A percentile compares a stretch with the other conserved stretches of the same genome.
These are phyloP conservation scores for Lasiommata megera DNA, from an alignment of 2,888 invertebrate genomes.

Conservation along the genomic window DNA sequence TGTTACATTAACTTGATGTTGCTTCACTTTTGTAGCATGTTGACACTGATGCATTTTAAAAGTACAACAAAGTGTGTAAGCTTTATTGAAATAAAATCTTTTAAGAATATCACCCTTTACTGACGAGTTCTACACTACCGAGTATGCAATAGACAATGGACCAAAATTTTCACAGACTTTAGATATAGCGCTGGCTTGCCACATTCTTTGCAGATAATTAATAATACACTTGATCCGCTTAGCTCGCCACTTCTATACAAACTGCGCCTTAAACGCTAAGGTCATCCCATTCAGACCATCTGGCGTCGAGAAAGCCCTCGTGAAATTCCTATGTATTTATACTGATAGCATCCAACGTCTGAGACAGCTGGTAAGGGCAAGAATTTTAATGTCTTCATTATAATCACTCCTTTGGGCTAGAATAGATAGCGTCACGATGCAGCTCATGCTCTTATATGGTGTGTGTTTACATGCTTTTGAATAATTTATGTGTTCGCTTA, in stretches of 20 bases:
- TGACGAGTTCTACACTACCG: too few relatives aligned
- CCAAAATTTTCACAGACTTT: too few relatives aligned
- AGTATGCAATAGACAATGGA: too few relatives aligned
- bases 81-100: too few relatives aligned
- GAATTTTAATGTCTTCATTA: constrained; percentile 67
- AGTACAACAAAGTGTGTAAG: background rate
- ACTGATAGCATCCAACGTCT: constrained; percentile 25
- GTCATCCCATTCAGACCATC: constrained; percentile 44
- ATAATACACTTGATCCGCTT: background rate
- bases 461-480: constrained; percentile 37
- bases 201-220: background rate
- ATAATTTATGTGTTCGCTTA: constrained; percentile 37
- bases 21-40: background rate
- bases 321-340: constrained; percentile 35
- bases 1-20: constrained; percentile 6
- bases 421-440: constrained; percentile 39
- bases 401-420: constrained; percentile 40
- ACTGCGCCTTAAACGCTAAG: constrained; percentile 29
- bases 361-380: constrained; percentile 46
- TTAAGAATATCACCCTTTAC: too few relatives aligned
- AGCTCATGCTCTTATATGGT: constrained; percentile 38
- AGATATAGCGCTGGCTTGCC: background rate
- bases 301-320: constrained; percentile 49
- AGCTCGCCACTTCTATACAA: background rate
- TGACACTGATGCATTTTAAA: background rate